phyloP scores from a whole-genome alignment of 1,140 invertebrate genomes.

The Procambarus virginalis region DNA sequence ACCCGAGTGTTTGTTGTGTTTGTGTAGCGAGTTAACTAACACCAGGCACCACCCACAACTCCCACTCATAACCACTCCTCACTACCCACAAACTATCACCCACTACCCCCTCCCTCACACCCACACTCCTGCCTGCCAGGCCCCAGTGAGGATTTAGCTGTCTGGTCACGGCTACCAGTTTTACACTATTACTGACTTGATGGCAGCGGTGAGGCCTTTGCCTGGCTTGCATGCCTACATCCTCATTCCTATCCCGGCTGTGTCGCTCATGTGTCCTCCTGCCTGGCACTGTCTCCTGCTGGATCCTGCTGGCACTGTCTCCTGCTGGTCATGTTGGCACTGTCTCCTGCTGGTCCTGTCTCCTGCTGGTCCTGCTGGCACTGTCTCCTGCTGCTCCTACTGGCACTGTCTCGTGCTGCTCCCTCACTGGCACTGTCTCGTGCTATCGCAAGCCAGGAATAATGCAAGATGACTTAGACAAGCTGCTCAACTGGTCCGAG shows the following conservation, averaged over 20 bases:
- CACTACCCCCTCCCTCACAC: background rate
- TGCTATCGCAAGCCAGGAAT: too few species aligned
- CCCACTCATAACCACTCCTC: background rate
- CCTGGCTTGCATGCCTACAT: conserved; percentile 18
- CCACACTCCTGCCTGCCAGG: background rate
- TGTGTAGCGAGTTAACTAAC: background rate
- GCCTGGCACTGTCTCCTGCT: background rate
- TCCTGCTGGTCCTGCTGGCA: background rate
- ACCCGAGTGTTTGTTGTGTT: background rate
- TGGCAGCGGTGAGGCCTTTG: conserved; percentile 20
- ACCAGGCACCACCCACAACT: background rate
- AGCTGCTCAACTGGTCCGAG: too few species aligned
- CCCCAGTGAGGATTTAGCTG: conserved; percentile 22
- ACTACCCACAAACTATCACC: background rate
- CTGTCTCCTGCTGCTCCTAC: background rate
- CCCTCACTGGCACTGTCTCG: too few species aligned
- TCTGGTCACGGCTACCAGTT: conserved; percentile 20
- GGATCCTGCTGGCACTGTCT: background rate
- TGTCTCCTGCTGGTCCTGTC: background rate
- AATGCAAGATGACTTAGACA: too few species aligned
- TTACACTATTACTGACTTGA: conserved; percentile 41
- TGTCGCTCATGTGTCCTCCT: background rate
- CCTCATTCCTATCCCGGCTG: conserved; percentile 15
- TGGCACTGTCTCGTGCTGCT: background rate
- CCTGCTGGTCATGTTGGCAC: too few species aligned